Conservation (phyloP, 2,888 invertebrate genomes). For the Campaea margaritaria region DNA sequence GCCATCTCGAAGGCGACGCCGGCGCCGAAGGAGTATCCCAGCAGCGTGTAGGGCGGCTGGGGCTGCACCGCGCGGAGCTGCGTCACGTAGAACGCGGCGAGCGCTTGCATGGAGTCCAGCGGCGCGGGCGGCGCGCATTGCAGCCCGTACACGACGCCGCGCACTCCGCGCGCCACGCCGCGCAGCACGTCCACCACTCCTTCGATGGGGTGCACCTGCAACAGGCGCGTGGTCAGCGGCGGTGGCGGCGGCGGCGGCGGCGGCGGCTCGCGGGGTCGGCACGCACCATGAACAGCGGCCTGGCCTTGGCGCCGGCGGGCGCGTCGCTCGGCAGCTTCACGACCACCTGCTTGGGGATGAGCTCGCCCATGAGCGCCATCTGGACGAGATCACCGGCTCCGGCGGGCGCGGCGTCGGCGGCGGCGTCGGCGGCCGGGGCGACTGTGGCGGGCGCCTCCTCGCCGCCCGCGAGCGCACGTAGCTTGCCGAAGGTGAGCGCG, state of each 20-base stretch:
- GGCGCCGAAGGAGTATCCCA: slow-evolving; percentile 98
- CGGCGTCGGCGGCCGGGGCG: slow-evolving; percentile 43
- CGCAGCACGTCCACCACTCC: slow-evolving; percentile 91
- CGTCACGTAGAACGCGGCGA: slow-evolving; percentile 90
- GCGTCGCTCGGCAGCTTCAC: slow-evolving; percentile 87
- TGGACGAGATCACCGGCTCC: slow-evolving; percentile 77
- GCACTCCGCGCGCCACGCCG: slow-evolving; percentile 89
- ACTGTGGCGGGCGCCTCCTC: slow-evolving; percentile 45
- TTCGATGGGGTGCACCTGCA: slow-evolving; percentile 93
- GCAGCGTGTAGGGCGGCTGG: slow-evolving; percentile 93
- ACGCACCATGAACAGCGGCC: slow-evolving; percentile 87
- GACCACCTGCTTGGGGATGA: slow-evolving; percentile 91
- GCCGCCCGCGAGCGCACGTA: slow-evolving; percentile 85
- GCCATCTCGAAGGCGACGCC: slow-evolving; percentile 98
- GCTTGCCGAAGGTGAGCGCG: slow-evolving; percentile 90
- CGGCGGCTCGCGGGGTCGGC: not conserved
- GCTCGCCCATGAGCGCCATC: slow-evolving; percentile 79
- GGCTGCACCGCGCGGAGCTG: slow-evolving; percentile 91
- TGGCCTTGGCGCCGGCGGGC: slow-evolving; percentile 59
- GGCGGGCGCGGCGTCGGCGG: slow-evolving; percentile 48
- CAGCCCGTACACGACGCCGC: slow-evolving; percentile 93
- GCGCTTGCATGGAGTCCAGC: slow-evolving; percentile 87
- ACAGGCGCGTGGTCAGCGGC: not conserved
- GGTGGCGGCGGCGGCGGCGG: not conserved
- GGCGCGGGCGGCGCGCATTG: slow-evolving; percentile 94